Evolutionary conservation across 1,140 invertebrate species (phyloP), one percentile per base, ranked within the genome.

Genomic region (Drosophila pallidifrons): DNA sequence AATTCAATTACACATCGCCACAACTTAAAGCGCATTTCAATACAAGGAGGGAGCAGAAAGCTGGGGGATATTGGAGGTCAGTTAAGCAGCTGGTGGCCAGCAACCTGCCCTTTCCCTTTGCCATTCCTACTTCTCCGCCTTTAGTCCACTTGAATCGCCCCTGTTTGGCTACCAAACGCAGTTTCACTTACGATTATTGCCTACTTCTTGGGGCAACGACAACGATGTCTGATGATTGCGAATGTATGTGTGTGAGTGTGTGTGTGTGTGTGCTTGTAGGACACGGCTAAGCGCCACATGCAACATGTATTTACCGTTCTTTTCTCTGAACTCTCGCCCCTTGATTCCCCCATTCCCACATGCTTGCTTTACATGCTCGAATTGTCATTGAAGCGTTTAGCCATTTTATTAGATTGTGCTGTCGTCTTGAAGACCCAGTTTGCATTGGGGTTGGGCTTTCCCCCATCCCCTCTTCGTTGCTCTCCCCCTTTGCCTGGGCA

Each of bases 321-420:
- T 71, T 61, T 67, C 63, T 58, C 20, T 58, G 8, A 43, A 11
- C 1, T 5, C 47, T 20, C 10, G 1, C 4, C 63, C 13, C 16
- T 35, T 16, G 49, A 8, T 43, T 49, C 15, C 20, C 13, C 35
- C 13, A 5, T 15, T 11, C 28, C 51, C 45, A 25, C 25, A 32
- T 47, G 20, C 16, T 67, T 73, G 64, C 82, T 88, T 88, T 88
- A 88, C 85, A 88, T 88, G 85, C 85, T 88, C 85, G 85, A 85
- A 88, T 88, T 88, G 85, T 88, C 85, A 88, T 88, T 88, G 85
- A 88, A 88, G 85, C 85, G 85, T 89, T 88, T 88, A 88, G 85
- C 82, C 85, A 88, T 88, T 88, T 88, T 88, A 88, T 88, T 88
- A 75, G 85, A 88, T 88, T 88, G 85, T 68, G 83, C 77, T 79